Conservation (phyloP, 2,888 invertebrate genomes). For the Tachina fera region DNA sequence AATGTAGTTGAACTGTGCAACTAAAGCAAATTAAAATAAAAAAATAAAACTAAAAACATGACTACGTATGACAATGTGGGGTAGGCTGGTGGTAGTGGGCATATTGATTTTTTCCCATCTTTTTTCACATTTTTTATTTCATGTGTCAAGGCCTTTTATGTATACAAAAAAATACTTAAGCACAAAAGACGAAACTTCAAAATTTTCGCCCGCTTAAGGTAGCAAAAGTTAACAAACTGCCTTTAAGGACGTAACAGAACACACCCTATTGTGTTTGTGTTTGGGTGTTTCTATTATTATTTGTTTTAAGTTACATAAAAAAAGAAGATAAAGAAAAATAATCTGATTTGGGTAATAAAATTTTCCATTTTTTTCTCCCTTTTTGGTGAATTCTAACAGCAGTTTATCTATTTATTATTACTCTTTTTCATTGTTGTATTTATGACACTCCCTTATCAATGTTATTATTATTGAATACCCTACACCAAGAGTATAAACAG, state of each 20-base stretch:
- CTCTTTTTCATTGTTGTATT: neutral
- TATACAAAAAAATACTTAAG: slow-evolving; percentile 18
- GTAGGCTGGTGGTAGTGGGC: neutral
- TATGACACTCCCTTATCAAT: slow-evolving; percentile 41
- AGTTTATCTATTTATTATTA: neutral
- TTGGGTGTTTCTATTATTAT: neutral
- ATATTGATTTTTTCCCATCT: slow-evolving; percentile 44
- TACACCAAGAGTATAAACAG: neutral
- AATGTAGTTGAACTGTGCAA: slow-evolving; percentile 61
- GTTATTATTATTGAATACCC: slow-evolving; percentile 9
- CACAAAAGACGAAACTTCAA: neutral
- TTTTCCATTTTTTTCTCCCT: neutral
- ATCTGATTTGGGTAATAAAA: slow-evolving; percentile 26
- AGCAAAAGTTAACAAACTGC: slow-evolving; percentile 7
- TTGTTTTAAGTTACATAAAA: neutral
- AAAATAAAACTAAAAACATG: neutral
- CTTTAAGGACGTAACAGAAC: slow-evolving; percentile 23
- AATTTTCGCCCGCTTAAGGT: neutral
- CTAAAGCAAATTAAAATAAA: slow-evolving; percentile 2
- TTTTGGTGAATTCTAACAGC: neutral
- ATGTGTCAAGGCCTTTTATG: slow-evolving; percentile 19
- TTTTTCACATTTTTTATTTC: neutral
- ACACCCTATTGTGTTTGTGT: slow-evolving; percentile 21
- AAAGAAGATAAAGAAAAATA: neutral
- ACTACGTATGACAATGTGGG: neutral